These are phyloP conservation scores for Dynastes maya DNA, from an alignment of 2,888 invertebrate genomes.

Conservation along the genomic window DNA sequence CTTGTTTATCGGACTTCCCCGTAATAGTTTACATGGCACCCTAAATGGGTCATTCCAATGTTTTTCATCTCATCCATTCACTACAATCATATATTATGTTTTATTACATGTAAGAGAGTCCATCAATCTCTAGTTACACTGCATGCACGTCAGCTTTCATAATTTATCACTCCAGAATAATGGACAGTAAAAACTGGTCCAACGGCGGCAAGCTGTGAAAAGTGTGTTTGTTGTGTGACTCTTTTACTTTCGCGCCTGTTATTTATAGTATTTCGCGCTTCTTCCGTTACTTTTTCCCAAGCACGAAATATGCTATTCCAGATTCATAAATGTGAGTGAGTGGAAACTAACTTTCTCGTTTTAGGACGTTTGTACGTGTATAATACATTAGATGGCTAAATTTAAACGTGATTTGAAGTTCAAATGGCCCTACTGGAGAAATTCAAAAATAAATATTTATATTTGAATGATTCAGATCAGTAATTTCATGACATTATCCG, in stretches of 20 bases:
- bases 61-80: slow-evolving; percentile 13
- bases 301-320: slow-evolving; percentile 2
- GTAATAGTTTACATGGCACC: slow-evolving; percentile 33
- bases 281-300: background rate
- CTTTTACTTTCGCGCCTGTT: slow-evolving; percentile 28
- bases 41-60: slow-evolving; percentile 15
- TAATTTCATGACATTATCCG: background rate
- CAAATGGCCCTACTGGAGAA: background rate
- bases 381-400: slow-evolving; percentile 13
- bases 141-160: slow-evolving; percentile 35
- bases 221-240: slow-evolving; percentile 27
- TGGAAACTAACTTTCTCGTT: slow-evolving; percentile 15
- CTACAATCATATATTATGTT: slow-evolving; percentile 44
- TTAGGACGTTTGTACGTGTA: background rate
- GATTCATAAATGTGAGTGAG: slow-evolving; percentile 25
- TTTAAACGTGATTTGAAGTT: slow-evolving; percentile 1
- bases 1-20: background rate
- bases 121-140: slow-evolving; percentile 44
- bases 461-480: background rate
- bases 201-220: slow-evolving; percentile 32
- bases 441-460: slow-evolving; percentile 19
- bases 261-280: slow-evolving; percentile 16
- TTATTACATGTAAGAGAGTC: slow-evolving; percentile 46
- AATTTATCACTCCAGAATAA: slow-evolving; percentile 40
- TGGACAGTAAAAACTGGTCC: slow-evolving; percentile 37